Base-by-base conservation (phyloP, 2,113 vertebrate species). In the Carassius auratus region DNA sequence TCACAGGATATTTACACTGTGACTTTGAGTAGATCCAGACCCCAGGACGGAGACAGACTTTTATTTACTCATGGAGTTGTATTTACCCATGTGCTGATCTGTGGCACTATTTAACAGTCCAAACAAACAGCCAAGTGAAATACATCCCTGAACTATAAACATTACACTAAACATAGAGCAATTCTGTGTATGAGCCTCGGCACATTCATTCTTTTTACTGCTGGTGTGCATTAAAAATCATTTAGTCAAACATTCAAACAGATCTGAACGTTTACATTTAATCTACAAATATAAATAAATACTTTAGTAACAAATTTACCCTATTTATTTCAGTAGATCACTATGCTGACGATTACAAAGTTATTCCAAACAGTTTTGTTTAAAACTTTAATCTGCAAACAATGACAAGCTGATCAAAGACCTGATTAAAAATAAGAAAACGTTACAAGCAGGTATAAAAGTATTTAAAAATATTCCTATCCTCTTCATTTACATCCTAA, bases 51-150 rank as follows among this genome's bases (percentile, higher is more conserved):
- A 55, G 38, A n/a, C 1, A 1, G n/a, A 6, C 50, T 81, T 48
- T 66, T 62, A 45, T 64, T 77, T 59, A 26, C 75, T 15, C 45
- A 33, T 52, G 48, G 48, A 23, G 13, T 26, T 76, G 74, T 52
- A 30, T 76, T 76, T 76, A 55, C 75, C 19, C 75, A 80, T 45
- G n/a, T 45, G 59, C 38, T 81, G 21, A 45, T 81, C 76, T 61
- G 30, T 59, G 19, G 30, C 7, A 38, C 33, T 78, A 75, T 1
- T 36, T 38, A 59, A 78, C 26, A 61, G 0, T 78, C 26, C 19
- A 78, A 78, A 78, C 17, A 62, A 62, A 64, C 2, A 1, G 4
- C 33, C 59, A 45, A 61, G 19, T 26, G 38, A 80, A 80, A 26
- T 42, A 80, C 3, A 64, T 64, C 33, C 6, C 36, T 26, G 21